Evolutionary conservation across 2,888 invertebrate genomes (phyloP).

Genomic region (Schizaphis graminum): DNA sequence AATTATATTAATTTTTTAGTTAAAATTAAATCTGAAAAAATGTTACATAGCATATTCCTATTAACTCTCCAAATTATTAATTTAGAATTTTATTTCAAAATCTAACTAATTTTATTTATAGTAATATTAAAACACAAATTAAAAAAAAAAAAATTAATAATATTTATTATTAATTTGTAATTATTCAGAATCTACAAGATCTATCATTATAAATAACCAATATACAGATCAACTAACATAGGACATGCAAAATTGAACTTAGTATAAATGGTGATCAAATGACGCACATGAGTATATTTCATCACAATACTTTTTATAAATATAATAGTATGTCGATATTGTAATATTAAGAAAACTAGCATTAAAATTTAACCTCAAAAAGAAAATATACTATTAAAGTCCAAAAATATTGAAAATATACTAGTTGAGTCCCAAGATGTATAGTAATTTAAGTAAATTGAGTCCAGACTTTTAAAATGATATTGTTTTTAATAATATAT

Average conservation of each 20-base stretch:
- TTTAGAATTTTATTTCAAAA: background rate
- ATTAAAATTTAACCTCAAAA: background rate
- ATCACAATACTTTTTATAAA: background rate
- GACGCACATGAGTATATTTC: slow-evolving; percentile 64
- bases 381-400: no score
- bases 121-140: background rate
- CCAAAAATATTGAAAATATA: no score
- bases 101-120: background rate
- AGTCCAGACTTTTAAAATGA: no score
- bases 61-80: background rate
- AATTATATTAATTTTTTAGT: no score
- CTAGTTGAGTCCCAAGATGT: no score
- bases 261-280: slow-evolving; percentile 49
- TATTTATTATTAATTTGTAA: no score
- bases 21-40: no score
- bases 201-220: slow-evolving; percentile 5
- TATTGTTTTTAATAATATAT: no score
- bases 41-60: no score
- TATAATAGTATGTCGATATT: background rate
- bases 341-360: background rate
- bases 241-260: slow-evolving; percentile 48
- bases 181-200: background rate
- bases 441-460: no score
- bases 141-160: no score
- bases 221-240: slow-evolving; percentile 14